Conservation (phyloP, 2,113 vertebrate species). For the Elephantulus edwardii region DNA sequence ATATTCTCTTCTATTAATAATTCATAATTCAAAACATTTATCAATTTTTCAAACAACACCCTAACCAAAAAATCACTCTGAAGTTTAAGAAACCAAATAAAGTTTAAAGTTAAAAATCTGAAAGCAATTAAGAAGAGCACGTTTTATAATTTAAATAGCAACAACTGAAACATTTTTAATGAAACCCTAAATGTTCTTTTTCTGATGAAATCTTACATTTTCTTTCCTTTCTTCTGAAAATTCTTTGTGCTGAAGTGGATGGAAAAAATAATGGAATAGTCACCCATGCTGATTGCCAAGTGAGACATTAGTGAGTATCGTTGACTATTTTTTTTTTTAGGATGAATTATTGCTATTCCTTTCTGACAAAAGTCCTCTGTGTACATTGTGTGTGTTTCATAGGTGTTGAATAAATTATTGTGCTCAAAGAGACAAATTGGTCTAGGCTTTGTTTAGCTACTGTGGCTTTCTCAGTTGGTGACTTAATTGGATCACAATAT, state of each 20-base stretch:
- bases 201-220: background rate
- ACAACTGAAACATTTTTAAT: background rate
- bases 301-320: background rate
- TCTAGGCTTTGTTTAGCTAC: background rate
- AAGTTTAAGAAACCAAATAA: background rate
- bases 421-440: background rate
- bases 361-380: background rate
- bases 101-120: background rate
- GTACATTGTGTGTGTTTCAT: background rate
- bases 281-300: background rate
- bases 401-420: background rate
- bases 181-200: too few relatives aligned
- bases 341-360: background rate
- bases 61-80: background rate
- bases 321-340: background rate
- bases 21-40: background rate
- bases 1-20: background rate
- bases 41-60: background rate
- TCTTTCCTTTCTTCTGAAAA: constrained; percentile 6
- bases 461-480: background rate
- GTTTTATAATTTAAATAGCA: background rate
- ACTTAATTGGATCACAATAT: background rate
- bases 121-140: background rate
- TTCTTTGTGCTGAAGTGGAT: background rate
- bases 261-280: background rate